phyloP scores from a whole-genome alignment of 2,113 vertebrate genomes.

The Tupaia tana region DNA sequence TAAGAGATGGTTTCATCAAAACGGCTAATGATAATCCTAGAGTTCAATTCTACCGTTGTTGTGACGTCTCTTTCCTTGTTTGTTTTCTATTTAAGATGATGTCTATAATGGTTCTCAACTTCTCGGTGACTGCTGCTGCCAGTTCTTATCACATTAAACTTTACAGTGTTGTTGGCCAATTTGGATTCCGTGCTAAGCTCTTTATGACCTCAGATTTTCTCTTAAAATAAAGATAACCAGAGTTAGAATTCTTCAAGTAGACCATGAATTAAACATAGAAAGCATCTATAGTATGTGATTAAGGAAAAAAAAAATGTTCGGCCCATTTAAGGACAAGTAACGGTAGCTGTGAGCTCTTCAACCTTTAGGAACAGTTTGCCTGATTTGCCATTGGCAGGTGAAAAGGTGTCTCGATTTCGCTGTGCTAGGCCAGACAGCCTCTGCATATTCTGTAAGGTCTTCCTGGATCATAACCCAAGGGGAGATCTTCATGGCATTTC shows the following conservation, averaged over 20 bases:
- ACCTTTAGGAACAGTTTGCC: background rate
- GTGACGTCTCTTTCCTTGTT: background rate
- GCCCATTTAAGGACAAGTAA: background rate
- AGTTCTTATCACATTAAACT: background rate
- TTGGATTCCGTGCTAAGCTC: background rate
- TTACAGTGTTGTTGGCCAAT: background rate
- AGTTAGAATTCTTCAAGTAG: background rate
- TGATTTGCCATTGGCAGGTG: background rate
- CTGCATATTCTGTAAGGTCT: accelerated
- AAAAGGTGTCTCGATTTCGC: background rate
- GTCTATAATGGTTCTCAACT: background rate
- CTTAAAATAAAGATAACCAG: background rate
- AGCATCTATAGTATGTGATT: background rate
- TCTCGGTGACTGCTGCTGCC: background rate
- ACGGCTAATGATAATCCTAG: background rate
- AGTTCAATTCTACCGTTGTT: background rate
- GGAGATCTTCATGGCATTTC: background rate
- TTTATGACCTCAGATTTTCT: background rate
- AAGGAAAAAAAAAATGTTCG: background rate
- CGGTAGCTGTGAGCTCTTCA: background rate
- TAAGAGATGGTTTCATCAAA: background rate
- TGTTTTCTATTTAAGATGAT: background rate
- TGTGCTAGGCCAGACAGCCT: accelerated
- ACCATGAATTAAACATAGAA: background rate
- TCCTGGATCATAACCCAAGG: background rate